Conservation (phyloP, 1,140 invertebrate species). For the Homalodisca vitripennis region DNA sequence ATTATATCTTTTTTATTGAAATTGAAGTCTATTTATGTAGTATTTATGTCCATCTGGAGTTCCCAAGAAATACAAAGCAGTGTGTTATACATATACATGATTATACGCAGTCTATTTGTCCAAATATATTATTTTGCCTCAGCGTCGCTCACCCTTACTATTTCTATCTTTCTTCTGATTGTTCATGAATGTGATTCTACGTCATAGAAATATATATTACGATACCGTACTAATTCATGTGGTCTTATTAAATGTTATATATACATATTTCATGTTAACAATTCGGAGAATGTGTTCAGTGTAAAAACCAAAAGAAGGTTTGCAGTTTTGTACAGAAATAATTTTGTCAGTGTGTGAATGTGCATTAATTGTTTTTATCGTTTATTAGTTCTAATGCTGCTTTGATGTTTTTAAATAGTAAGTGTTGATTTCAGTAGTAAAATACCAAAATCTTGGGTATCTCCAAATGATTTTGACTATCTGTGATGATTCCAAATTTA, state of each 20-base stretch:
- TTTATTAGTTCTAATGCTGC: constrained; percentile 24
- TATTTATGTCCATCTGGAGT: constrained; percentile 7
- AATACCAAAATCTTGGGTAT: constrained; percentile 36
- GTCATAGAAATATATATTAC: constrained; percentile 9
- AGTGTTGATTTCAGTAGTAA: not conserved
- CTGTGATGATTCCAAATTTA: constrained; percentile 43
- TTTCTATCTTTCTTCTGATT: not conserved
- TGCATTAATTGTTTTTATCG: constrained; percentile 14
- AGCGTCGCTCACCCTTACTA: not conserved
- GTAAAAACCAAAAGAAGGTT: constrained; percentile 7
- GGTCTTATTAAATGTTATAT: constrained; percentile 17
- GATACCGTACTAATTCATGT: constrained; percentile 9
- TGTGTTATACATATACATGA: not conserved
- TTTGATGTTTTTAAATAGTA: constrained; percentile 15
- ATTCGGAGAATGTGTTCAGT: constrained; percentile 16
- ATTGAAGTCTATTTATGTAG: constrained; percentile 27
- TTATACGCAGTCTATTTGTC: too few relatives aligned
- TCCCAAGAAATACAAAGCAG: constrained; percentile 1
- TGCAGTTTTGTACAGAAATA: constrained; percentile 2
- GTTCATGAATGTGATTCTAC: constrained; percentile 1
- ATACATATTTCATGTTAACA: not conserved
- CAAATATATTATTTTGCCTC: not conserved
- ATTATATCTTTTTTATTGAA: constrained; percentile 30
- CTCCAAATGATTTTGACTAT: constrained; percentile 39
- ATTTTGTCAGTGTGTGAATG: constrained; percentile 4